Base-by-base conservation (phyloP, 2,797 vertebrate genomes). In the Melanotaenia trifasciata region DNA sequence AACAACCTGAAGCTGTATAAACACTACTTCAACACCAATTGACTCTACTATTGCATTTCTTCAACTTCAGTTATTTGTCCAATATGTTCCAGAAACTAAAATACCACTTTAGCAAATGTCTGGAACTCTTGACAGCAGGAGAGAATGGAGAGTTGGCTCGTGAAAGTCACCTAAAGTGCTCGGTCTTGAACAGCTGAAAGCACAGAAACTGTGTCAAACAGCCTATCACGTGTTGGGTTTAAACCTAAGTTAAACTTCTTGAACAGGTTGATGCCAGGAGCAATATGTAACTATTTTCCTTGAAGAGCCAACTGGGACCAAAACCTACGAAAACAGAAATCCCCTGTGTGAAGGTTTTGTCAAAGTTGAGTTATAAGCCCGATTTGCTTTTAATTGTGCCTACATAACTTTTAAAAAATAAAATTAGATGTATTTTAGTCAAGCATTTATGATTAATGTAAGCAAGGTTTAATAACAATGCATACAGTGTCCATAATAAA, bases 131-230 rank as follows among this genome's bases (percentile, higher is more conserved):
- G 35, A 57, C 53, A n/a, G 64, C 50, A 70, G 51, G n/a, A 67
- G 54, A 64, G 38, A 74, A 67, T 53, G 67, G 72, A 68, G 67
- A 76, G 43, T 65, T 83, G 81, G 79, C 83, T 80, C 51, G 0
- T 59, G 70, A 76, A 24, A 59, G 75, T 66, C 36, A 79, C 82
- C 75, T 68, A 16, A 81, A 75, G 68, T 78, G 68, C 58, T 66
- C 54, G 16, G 70, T 67, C 40, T 63, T 40, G 70, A 80, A 87
- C 85, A 79, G 81, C 76, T 79, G 58, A 87, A 78, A 74, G 74
- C 65, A 78, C 59, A 79, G 76, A 84, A 86, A 88, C 64, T 38
- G 63, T 22, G 76, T 76, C 30, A 70, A 72, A 74, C 70, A 67
- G 53, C 64, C 64, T 58, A 75, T 82, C 75, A 56, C 54, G 71